Evolutionary conservation across 2,113 vertebrate species (phyloP), one percentile per base, ranked within the genome.

Genomic region (Menidia beryllina): DNA sequence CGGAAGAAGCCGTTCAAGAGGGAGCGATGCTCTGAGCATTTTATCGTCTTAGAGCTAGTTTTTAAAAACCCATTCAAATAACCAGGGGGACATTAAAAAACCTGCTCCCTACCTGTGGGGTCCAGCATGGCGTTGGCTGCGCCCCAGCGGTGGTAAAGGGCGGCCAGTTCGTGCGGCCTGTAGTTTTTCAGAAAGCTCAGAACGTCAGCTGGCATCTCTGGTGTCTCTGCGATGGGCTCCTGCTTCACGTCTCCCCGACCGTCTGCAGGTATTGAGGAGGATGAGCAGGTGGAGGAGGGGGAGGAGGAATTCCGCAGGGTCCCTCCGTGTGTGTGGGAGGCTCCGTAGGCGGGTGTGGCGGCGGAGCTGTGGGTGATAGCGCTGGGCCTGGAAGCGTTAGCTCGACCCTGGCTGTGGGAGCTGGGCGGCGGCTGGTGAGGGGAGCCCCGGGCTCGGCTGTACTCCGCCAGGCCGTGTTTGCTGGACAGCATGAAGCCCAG

Each of bases 131-230:
- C 92, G 51, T 91, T 93, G 80, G 92, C 87, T 41, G 94, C 91
- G 25, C 95, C 94, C 92, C 96, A 98, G 91, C 95, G 94, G 81
- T 96, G 96, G 92, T 96, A 98, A 43, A 97, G 89, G 0, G 94
- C 88, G 39, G 95, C 95, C 34, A 97, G 89, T 79, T 98, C 96
- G 82, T 96, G 95, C 82, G 96, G 94, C 93, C 94, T 96, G 93
- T 95, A 96, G 12, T 95, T 95, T 90, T 96, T 96, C 47, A 97
- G 95, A 83, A 96, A 94, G 86, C 88, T 91, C 66, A 97, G 93
- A 87, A 96, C 79, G 69, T 96, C 95, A 69, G 92, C 63, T 56
- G 83, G 92, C 74, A 93, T 95, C 79, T 96, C 95, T 0, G 86
- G 92, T 2, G 86, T 87, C 8, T 95, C 95, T 0, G 92, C 68